Evolutionary conservation across 2,888 invertebrate species (phyloP), one percentile per base, ranked within the genome.

Genomic region (Mythimna lalbum): DNA sequence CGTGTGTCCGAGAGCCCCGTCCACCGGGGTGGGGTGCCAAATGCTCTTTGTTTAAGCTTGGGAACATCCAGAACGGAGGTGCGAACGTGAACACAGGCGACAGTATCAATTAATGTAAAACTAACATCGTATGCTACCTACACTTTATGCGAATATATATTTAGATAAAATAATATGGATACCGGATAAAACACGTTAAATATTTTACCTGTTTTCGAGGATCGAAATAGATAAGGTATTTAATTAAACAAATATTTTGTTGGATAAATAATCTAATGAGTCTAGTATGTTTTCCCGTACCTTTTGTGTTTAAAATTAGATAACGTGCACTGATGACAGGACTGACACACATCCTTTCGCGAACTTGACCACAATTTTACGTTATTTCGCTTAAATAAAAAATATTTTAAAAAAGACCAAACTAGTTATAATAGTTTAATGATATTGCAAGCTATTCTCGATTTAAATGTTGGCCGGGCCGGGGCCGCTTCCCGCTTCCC

Each of bases 401-500:
- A 14, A 21, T 27, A 67, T 53, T 27, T 50, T 27, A 7, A 59
- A 70, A 23, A 69, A 69, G 61, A 57, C 56, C 49, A 39, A 36
- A 84, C 75, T 73, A 72, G 74, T 78, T 71, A 56, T 69, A 63
- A 69, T 85, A 76, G 76, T 80, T 82, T 65, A 71, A 57, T 77
- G 63, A 61, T 66, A 82, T 77, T 82, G 73, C 36, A 57, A 70
- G 60, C 83, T 84, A 87, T 90, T 93, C 91, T 92, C 88, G 77
- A 83, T 91, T 91, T 91, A 92, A 93, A 92, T 92, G 91, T 90
- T 90, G 87, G 86, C 79, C 88, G 87, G 83, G 80, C 78, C 86
- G 79, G 81, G 84, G 93, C 93, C 86, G 94, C 93, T 95, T 94
- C 94, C 95, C 94, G 93, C 92, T 95, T 95, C 95, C 95, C 95